Conservation (phyloP, 2,113 vertebrate species). For the Scortum barcoo region DNA sequence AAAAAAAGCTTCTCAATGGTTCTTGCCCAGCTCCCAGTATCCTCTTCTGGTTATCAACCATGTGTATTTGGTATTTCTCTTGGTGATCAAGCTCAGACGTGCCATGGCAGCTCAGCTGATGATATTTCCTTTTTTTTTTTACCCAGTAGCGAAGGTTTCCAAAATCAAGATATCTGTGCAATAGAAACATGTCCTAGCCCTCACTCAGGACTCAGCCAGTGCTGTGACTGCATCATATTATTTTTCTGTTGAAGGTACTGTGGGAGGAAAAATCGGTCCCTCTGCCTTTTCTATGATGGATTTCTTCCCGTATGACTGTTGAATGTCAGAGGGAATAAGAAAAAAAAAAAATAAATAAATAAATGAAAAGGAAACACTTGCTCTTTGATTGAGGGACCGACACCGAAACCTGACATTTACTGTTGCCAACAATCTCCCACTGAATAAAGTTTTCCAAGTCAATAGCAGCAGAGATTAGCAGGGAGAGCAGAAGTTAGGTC, state of each 20-base stretch:
- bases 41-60: background rate
- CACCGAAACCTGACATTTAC: conserved; percentile 40
- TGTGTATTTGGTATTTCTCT: background rate
- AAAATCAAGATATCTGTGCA: background rate
- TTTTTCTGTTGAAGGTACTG: conserved; percentile 10
- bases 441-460: conserved; percentile 13
- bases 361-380: no score
- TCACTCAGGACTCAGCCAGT: conserved; percentile 27
- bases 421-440: background rate
- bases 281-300: conserved; percentile 14
- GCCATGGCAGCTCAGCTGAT: conserved; percentile 2
- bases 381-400: conserved; percentile 34
- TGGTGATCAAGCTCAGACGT: background rate
- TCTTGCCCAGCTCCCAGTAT: background rate
- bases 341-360: background rate
- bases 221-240: background rate
- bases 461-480: conserved; percentile 34
- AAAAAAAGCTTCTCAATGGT: background rate
- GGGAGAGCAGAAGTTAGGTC: background rate
- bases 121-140: background rate
- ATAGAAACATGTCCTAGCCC: background rate
- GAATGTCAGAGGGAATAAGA: conserved; percentile 25
- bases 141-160: conserved; percentile 15
- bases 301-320: conserved; percentile 30
- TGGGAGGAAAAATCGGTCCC: background rate